Base-by-base conservation (phyloP, 2,797 vertebrate genomes). In the Rhyacichthys aspro region DNA sequence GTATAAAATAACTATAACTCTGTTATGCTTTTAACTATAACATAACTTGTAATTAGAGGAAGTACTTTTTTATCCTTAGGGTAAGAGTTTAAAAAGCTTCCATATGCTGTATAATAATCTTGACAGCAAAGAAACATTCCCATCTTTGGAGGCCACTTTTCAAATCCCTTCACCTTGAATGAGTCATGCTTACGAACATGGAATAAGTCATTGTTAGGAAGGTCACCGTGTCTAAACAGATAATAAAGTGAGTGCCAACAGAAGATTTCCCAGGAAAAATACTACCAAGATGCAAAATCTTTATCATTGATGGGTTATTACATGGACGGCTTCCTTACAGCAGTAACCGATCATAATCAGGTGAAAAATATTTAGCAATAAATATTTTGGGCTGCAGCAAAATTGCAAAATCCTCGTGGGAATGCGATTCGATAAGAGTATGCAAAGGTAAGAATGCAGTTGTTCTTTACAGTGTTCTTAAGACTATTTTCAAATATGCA, bases 301-400 rank as follows among this genome's bases (percentile, higher is more conserved):
- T 18, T 69, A 39, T 16, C 19, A 42, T 8, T 18, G 49, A 39
- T 16, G 19, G 19, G 11, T 41, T 11, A 56, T 56, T 28, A 52
- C 39, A 37, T 7, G 34, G 43, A 37, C 43, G 5, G 16, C 14
- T 16, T 46, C 15, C n/a, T 54, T 15, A 10, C 23, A 18, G 43
- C 53, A 41, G n/a, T 19, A 60, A 28, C 14, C 28, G 23, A 47
- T 32, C 12, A 47, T 32, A 32, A 46, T 46, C 19, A 10, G 10
- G 37, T 12, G 12, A 39, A 39, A 11, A 39, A 10, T 59, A 18
- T 61, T 47, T 16, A n/a, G n/a, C n/a, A n/a, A n/a, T n/a, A n/a
- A n/a, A n/a, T n/a, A n/a, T n/a, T n/a, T n/a, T n/a, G n/a, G n/a
- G n/a, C n/a, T n/a, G n/a, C n/a, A n/a, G n/a, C n/a, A n/a, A n/a